Conservation (phyloP, 1,140 invertebrate species). For the Physella acuta region DNA sequence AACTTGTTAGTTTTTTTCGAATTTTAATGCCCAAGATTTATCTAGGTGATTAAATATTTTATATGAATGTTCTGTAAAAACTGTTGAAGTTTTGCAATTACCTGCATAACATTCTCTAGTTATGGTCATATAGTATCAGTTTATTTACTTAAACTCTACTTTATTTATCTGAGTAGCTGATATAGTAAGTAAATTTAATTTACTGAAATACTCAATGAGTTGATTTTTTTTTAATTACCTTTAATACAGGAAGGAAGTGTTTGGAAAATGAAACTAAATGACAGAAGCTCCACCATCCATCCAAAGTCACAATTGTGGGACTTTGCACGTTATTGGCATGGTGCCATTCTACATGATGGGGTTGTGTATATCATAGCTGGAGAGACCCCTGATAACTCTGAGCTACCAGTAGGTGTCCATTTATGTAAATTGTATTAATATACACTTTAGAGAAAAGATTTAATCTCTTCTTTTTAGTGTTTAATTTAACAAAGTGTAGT, state of each 20-base stretch:
- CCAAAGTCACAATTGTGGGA: constrained; percentile 21
- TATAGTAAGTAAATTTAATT: background rate
- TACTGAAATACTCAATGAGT: background rate
- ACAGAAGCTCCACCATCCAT: constrained; percentile 20
- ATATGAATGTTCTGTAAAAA: too few relatives aligned
- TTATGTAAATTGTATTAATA: background rate
- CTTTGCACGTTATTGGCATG: constrained; percentile 23
- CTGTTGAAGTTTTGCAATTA: too few relatives aligned
- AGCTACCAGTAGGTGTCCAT: constrained; percentile 7
- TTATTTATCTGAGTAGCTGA: too few relatives aligned
- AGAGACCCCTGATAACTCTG: constrained; percentile 22
- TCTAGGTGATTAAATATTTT: too few relatives aligned
- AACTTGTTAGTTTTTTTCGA: too few relatives aligned
- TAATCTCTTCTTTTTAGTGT: too few relatives aligned
- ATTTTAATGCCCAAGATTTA: too few relatives aligned
- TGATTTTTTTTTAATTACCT: too few relatives aligned
- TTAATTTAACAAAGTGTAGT: background rate
- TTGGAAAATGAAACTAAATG: constrained; percentile 23
- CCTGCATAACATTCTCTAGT: too few relatives aligned
- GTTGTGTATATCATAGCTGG: constrained; percentile 22
- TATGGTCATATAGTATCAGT: too few relatives aligned
- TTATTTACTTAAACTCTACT: too few relatives aligned
- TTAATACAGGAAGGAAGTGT: constrained; percentile 20
- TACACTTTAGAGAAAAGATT: background rate
- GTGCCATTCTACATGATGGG: constrained; percentile 22